Conservation (phyloP, 2,113 vertebrate genomes). For the Ardeotis arabs region DNA sequence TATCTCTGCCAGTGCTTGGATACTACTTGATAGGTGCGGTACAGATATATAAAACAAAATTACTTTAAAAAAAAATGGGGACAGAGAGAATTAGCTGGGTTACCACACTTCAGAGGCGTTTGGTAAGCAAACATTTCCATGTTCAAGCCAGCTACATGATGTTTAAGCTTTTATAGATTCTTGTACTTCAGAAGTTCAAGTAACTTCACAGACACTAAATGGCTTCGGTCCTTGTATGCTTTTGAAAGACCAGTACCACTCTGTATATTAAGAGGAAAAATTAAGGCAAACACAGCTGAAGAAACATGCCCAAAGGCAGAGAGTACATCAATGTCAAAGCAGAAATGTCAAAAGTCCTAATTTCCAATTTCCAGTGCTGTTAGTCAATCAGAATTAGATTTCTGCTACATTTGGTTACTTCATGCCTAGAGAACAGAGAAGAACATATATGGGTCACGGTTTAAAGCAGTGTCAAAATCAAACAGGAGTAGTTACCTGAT, state of each 20-base stretch:
- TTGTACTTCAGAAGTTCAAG: not conserved
- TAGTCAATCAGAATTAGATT: not conserved
- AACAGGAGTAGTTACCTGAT: conserved; percentile 48
- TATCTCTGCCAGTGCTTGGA: not conserved
- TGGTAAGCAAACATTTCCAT: not conserved
- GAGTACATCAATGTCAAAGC: not conserved
- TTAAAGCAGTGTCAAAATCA: not conserved
- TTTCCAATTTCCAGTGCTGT: not conserved
- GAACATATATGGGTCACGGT: not conserved
- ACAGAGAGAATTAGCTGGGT: not conserved
- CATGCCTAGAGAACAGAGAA: not conserved
- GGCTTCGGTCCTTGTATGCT: not conserved
- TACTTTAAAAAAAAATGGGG: not conserved
- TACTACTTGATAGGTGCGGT: not conserved
- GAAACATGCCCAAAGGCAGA: not conserved
- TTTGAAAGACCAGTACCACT: not conserved
- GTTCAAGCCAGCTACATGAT: not conserved
- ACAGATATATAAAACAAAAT: not conserved
- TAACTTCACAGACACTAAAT: not conserved
- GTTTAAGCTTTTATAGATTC: not conserved
- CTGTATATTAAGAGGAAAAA: not conserved
- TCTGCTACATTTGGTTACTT: not conserved
- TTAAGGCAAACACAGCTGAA: not conserved
- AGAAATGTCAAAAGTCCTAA: not conserved
- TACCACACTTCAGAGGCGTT: not conserved